Conservation (phyloP, 2,888 invertebrate genomes). For the Abrostola tripartita region DNA sequence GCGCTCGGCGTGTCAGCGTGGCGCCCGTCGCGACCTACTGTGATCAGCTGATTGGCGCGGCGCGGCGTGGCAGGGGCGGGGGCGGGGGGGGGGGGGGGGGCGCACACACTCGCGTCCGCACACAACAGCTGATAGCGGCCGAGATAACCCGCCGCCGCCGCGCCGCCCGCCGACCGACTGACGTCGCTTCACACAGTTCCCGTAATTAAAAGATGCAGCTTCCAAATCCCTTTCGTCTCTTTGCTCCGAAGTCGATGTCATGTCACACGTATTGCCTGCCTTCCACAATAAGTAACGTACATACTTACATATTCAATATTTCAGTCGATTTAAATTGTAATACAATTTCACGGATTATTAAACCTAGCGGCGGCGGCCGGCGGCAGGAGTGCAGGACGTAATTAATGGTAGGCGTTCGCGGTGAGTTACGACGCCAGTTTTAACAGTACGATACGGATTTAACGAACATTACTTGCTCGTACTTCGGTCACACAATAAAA, state of each 20-base stretch:
- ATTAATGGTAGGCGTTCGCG: conserved; percentile 22
- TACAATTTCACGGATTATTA: conserved; percentile 33
- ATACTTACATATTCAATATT: background rate
- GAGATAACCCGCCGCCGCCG: conserved; percentile 52
- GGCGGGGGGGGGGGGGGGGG: conserved; percentile 62
- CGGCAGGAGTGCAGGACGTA: conserved; percentile 3
- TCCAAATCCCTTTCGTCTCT: conserved; percentile 1
- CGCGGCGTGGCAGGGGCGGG: conserved; percentile 47
- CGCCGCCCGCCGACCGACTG: conserved; percentile 13
- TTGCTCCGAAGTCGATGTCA: background rate
- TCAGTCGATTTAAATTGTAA: conserved; percentile 12
- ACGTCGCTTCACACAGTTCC: conserved; percentile 7
- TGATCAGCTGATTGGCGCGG: conserved; percentile 83
- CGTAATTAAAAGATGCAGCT: conserved; percentile 15
- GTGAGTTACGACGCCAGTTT: conserved; percentile 27
- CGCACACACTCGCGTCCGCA: conserved; percentile 48
- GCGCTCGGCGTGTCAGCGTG: conserved; percentile 42
- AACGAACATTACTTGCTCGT: conserved; percentile 10
- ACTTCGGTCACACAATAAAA: conserved; percentile 14
- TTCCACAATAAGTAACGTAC: no score
- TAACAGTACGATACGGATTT: conserved; percentile 17
- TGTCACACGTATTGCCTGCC: no score
- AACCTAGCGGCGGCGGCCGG: conserved; percentile 6
- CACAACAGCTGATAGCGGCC: conserved; percentile 67
- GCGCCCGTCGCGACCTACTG: conserved; percentile 69